Percentiles rank a stretch among this genome's conserved stretches.
These are phyloP conservation scores for Hippolais icterina DNA, from an alignment of 2,113 vertebrate genomes.

Conservation along the genomic window DNA sequence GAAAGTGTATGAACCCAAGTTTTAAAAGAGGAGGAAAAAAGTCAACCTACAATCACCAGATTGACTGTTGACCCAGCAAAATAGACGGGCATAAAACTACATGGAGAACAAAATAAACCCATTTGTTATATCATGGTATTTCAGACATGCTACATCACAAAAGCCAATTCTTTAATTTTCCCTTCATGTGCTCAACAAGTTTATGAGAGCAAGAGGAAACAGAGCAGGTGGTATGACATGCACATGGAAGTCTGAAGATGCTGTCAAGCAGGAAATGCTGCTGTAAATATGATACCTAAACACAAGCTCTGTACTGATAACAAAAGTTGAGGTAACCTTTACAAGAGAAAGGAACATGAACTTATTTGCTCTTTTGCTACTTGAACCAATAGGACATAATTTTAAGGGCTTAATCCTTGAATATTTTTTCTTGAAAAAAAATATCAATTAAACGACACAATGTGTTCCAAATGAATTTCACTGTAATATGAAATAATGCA, in stretches of 20 bases:
- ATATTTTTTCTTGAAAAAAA: background rate
- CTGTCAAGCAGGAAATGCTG: constrained; percentile 31
- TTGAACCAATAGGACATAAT: background rate
- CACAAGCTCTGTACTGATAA: background rate
- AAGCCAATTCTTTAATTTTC: background rate
- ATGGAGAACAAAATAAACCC: rapidly evolving
- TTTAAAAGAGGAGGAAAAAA: background rate
- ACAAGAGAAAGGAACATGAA: background rate
- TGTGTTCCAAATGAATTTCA: background rate
- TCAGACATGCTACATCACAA: background rate
- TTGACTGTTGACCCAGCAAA: background rate
- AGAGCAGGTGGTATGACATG: background rate
- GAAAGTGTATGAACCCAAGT: background rate
- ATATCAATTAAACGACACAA: background rate
- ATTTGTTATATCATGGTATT: background rate
- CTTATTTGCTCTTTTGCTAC: background rate
- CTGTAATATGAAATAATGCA: background rate
- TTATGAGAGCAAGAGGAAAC: background rate
- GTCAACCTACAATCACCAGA: background rate
- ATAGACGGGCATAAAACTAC: background rate
- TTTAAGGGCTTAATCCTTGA: background rate
- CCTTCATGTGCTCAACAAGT: background rate
- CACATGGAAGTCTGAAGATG: background rate
- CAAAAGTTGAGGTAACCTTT: background rate
- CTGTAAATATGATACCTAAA: background rate